Conservation (phyloP, 1,140 invertebrate species). For the Drosophila ogumai region DNA sequence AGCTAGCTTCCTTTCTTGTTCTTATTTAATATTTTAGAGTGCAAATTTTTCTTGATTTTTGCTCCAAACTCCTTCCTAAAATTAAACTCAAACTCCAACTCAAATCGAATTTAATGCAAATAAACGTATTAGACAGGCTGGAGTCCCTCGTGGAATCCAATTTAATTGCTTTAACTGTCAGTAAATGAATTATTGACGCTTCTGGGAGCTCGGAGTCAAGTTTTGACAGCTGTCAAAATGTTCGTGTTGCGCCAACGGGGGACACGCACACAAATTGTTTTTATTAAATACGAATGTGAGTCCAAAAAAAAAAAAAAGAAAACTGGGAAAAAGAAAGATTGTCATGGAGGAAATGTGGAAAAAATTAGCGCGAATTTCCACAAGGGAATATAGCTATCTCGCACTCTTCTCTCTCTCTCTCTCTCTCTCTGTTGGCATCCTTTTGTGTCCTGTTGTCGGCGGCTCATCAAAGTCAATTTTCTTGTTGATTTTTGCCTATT, state of each 20-base stretch:
- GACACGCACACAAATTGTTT: conserved; percentile 32
- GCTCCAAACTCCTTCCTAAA: not conserved
- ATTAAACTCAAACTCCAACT: conserved; percentile 23
- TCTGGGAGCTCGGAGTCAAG: conserved; percentile 37
- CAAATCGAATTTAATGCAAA: conserved; percentile 41
- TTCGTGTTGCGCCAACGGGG: conserved; percentile 24
- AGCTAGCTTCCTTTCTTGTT: too few species aligned
- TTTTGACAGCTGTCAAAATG: conserved; percentile 77
- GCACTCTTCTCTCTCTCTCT: not conserved
- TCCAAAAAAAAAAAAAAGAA: not conserved
- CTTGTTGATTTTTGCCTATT: conserved; percentile 82
- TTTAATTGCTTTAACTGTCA: conserved; percentile 77
- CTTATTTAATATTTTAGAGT: not conserved
- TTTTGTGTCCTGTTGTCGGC: conserved; percentile 32
- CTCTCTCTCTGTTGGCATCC: not conserved
- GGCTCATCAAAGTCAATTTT: conserved; percentile 78
- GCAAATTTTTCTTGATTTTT: too few species aligned
- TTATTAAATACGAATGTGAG: conserved; percentile 37
- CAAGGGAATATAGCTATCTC: conserved; percentile 10
- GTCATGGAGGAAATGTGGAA: conserved; percentile 14
- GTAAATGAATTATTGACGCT: conserved; percentile 68
- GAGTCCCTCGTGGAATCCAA: conserved; percentile 17
- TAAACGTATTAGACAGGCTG: conserved; percentile 24
- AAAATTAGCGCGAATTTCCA: conserved; percentile 26
- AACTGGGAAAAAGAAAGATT: not conserved